Evolutionary conservation across 2,888 invertebrate species (phyloP), one percentile per base, ranked within the genome.

Genomic region (Ectemnius continuus): DNA sequence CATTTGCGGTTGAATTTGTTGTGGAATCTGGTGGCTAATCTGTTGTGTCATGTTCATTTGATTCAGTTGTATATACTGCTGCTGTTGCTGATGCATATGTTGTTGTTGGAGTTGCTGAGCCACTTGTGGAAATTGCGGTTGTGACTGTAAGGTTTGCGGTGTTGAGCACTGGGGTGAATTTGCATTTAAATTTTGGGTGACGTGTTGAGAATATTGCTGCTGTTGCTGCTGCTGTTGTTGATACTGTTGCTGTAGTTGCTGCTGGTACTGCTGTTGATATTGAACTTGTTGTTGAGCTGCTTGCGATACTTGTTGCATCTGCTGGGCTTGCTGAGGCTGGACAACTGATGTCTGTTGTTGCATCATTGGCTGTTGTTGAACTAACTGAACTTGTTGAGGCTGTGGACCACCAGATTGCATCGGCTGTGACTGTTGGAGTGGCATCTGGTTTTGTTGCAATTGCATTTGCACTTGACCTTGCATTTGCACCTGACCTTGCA

Each of bases 71-170:
- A 93, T 92, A 47, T 92, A 91, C 81, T 93, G 91, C 59, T 91
- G 93, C 78, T 93, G 93, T 16, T 92, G 91, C 72, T 93, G 93
- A 16, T 92, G 88, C 67, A 92, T 92, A 56, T 93, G 91, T 52
- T 91, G 93, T 76, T 93, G 93, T 18, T 92, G 92, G 6, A 93
- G 93, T 81, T 93, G 91, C 61, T 91, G 93, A 57, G 86, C 76
- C 4, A 88, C 87, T 75, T 88, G 89, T 3, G 88, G 87, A 73
- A 90, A 91, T 62, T 88, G 89, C 16, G 90, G 87, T 45, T 88
- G 88, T 4, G 84, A 78, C 61, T 91, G 91, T n/a, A 91, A 85
- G n/a, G 88, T 86, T 66, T 91, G 91, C 0, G 91, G 89, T 0
- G 90, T 89, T 4, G 90, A 90, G 70, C 89, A 90, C 67, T 90